phyloP scores from a whole-genome alignment of 1,140 invertebrate genomes.

The Zaprionus ornatus region DNA sequence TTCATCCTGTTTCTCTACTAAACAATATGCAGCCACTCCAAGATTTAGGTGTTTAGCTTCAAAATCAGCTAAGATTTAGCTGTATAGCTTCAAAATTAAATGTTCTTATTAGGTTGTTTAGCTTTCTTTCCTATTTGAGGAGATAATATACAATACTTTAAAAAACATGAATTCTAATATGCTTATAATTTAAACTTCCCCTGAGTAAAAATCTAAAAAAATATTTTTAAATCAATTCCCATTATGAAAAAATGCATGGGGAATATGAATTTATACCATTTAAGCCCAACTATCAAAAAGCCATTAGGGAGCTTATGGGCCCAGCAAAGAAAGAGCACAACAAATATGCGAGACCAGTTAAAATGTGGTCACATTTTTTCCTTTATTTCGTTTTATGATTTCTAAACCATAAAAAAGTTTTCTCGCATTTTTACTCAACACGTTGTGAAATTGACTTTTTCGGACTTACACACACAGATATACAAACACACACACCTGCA shows the following conservation, averaged over 20 bases:
- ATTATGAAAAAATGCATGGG: background rate
- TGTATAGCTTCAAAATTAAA: too few relatives aligned
- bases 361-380: conserved; percentile 49
- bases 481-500: conserved; percentile 24
- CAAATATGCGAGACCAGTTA: conserved; percentile 38
- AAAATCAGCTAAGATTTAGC: too few relatives aligned
- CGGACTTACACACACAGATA: conserved; percentile 4
- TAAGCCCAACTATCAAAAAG: conserved; percentile 62
- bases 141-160: too few relatives aligned
- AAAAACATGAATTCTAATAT: too few relatives aligned
- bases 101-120: too few relatives aligned
- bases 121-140: too few relatives aligned
- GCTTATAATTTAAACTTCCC: too few relatives aligned
- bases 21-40: too few relatives aligned
- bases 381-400: conserved; percentile 38
- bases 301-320: conserved; percentile 52
- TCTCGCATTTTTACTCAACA: conserved; percentile 32
- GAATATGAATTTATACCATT: conserved; percentile 2
- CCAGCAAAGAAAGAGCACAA: conserved; percentile 36
- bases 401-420: conserved; percentile 37
- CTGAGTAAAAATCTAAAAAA: background rate
- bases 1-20: too few relatives aligned
- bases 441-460: conserved; percentile 45
- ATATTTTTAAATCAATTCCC: background rate
- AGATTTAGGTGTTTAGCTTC: too few relatives aligned